Evolutionary conservation across 2,113 vertebrate species (phyloP).

Genomic region (Sylvicapra grimmia): DNA sequence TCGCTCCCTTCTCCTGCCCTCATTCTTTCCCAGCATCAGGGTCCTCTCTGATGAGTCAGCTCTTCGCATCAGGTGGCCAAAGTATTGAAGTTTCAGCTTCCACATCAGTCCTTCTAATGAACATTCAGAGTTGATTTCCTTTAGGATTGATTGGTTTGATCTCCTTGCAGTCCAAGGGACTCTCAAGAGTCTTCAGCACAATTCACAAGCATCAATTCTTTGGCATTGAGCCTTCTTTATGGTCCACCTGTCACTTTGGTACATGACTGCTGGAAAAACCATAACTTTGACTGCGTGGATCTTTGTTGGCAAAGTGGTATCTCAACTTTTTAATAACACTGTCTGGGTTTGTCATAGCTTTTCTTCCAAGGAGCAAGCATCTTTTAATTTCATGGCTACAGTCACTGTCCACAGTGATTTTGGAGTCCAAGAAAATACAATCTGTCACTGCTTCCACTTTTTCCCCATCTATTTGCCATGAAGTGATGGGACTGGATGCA

Average conservation of each 20-base stretch:
- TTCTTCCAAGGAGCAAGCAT: background rate
- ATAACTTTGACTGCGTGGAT: background rate
- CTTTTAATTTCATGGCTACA: background rate
- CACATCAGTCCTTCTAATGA: background rate
- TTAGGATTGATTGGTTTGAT: background rate
- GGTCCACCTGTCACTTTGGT: background rate
- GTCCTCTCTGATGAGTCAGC: background rate
- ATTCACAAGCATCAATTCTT: background rate
- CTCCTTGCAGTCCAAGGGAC: background rate
- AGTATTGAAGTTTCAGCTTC: background rate
- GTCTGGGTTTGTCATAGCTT: background rate
- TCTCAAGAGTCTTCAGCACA: background rate
- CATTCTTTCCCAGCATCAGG: background rate
- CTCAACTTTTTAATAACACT: background rate
- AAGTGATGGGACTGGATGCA: background rate
- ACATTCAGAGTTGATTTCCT: background rate
- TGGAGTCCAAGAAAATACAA: background rate
- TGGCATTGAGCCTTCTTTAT: background rate
- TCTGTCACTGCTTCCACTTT: background rate
- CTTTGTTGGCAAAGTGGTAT: background rate
- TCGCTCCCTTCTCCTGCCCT: background rate
- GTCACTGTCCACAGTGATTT: background rate
- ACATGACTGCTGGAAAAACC: background rate
- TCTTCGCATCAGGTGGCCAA: background rate
- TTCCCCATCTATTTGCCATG: background rate